Percentiles rank a stretch among this genome's conserved stretches.
Conservation (phyloP, 2,888 invertebrate species). For the Coenonympha arcania region DNA sequence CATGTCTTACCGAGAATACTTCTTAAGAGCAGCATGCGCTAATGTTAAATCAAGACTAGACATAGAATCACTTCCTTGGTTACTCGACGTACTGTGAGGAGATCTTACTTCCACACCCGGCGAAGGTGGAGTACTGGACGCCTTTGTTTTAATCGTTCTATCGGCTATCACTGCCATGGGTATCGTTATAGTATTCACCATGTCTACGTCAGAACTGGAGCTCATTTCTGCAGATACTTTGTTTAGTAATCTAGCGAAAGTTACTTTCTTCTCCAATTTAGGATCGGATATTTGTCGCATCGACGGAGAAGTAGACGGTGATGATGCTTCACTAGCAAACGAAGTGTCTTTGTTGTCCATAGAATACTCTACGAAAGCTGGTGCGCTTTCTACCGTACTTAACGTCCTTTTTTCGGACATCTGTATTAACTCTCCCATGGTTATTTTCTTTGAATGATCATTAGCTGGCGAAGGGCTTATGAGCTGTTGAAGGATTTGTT, state of each 20-base stretch:
- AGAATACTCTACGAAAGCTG: conserved; percentile 63
- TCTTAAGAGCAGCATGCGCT: conserved; percentile 75
- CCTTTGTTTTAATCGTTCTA: conserved; percentile 55
- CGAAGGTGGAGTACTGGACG: conserved; percentile 76
- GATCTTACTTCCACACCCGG: conserved; percentile 77
- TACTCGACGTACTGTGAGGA: conserved; percentile 81
- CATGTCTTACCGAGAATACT: conserved; percentile 58
- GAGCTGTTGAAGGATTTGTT: conserved; percentile 84
- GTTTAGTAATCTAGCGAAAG: conserved; percentile 81
- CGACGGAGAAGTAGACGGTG: conserved; percentile 71
- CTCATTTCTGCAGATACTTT: conserved; percentile 86
- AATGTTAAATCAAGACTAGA: conserved; percentile 81
- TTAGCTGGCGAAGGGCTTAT: conserved; percentile 79
- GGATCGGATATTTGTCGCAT: conserved; percentile 76
- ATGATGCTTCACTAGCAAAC: conserved; percentile 70
- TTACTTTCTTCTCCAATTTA: conserved; percentile 84
- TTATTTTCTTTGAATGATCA: conserved; percentile 76
- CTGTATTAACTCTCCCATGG: conserved; percentile 82
- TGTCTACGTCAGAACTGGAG: conserved; percentile 80
- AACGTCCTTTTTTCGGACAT: conserved; percentile 77
- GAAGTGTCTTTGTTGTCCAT: conserved; percentile 76
- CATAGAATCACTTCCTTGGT: conserved; percentile 84
- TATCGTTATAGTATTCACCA: conserved; percentile 68
- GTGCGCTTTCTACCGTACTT: conserved; percentile 66
- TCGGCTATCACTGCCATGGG: conserved; percentile 65